Evolutionary conservation across 2,113 vertebrate species (phyloP).

Genomic region (Mobula birostris): DNA sequence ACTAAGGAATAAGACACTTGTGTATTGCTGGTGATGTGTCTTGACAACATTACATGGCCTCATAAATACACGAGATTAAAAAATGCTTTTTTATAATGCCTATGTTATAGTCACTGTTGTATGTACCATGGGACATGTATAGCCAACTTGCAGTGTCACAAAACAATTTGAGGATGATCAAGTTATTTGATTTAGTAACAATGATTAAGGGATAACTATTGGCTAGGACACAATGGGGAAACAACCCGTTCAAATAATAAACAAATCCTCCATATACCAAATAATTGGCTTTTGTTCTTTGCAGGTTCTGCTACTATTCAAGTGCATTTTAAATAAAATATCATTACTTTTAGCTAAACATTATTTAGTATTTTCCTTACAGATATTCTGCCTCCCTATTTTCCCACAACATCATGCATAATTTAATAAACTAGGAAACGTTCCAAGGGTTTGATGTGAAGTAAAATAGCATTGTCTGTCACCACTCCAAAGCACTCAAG

Average conservation of each 20-base stretch:
- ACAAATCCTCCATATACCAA: neutral
- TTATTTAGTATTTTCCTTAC: neutral
- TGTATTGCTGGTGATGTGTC: no score
- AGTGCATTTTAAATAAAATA: neutral
- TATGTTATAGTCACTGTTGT: neutral
- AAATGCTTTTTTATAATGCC: neutral
- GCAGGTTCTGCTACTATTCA: neutral
- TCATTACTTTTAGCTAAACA: neutral
- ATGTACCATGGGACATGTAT: neutral
- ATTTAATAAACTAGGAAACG: no score
- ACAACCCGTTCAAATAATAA: neutral
- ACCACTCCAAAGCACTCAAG: neutral
- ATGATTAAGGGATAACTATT: neutral
- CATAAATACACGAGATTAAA: neutral
- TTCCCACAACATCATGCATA: no score
- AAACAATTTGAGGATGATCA: neutral
- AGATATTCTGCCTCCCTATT: no score
- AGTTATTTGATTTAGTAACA: neutral
- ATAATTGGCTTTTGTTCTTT: neutral
- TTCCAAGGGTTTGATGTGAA: no score
- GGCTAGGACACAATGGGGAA: no score
- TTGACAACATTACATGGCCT: neutral
- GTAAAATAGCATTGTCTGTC: neutral
- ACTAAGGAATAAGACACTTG: no score
- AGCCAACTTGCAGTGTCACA: neutral